Evolutionary conservation across 2,888 invertebrate genomes (phyloP).

Genomic region (Diloba caeruleocephala): DNA sequence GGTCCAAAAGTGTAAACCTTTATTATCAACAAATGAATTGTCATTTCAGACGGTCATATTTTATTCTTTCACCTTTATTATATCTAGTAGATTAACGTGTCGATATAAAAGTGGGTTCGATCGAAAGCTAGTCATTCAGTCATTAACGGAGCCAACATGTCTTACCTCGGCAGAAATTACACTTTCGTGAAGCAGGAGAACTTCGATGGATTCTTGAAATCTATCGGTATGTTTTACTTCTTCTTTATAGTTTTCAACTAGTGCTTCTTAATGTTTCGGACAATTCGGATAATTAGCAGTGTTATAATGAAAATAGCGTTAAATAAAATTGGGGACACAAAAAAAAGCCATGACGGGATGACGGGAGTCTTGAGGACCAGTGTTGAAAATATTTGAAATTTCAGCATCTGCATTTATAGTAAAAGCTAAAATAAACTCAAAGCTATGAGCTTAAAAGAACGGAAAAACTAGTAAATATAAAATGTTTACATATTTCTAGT

Average conservation of each 20-base stretch:
- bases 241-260: background rate
- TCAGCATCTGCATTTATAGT: too few species aligned
- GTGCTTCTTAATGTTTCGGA: too few species aligned
- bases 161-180: conserved; percentile 23
- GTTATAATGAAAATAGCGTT: background rate
- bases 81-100: conserved; percentile 28
- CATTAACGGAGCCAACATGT: conserved; percentile 9
- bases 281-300: too few species aligned
- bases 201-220: conserved; percentile 23
- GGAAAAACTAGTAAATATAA: too few species aligned
- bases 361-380: too few species aligned
- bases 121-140: background rate
- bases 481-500: too few species aligned
- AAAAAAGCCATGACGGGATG: too few species aligned
- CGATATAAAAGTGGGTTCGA: conserved; percentile 29
- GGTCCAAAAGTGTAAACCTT: too few species aligned
- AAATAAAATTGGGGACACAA: too few species aligned
- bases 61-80: conserved; percentile 20
- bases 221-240: conserved; percentile 14
- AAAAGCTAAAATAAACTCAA: too few species aligned
- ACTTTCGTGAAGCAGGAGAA: conserved; percentile 24
- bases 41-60: conserved; percentile 1
- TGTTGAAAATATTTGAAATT: too few species aligned
- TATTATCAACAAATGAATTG: background rate
- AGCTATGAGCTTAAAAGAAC: too few species aligned